Base-by-base conservation (phyloP, 2,797 vertebrate genomes). In the Kryptolebias ocellatus region DNA sequence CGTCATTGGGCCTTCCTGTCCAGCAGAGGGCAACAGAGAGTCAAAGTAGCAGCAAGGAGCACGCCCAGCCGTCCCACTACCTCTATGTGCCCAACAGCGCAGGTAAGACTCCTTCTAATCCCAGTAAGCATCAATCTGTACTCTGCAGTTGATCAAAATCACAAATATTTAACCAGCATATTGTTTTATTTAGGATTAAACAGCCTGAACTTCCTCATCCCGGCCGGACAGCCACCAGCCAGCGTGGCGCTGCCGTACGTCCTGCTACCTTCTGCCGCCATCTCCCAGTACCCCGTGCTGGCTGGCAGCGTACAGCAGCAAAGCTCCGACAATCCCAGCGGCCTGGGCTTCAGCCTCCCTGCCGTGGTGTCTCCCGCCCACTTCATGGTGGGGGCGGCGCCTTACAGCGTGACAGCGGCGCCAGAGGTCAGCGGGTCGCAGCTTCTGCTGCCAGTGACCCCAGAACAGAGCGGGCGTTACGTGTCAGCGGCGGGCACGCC, bases 51-150 rank as follows among this genome's bases (percentile, higher is more conserved):
- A 56, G 80, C 64, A 54, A 37, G 0, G 86, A 90, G 52, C 55
- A 56, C 0, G 5, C 60, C 24, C 89, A 76, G 45, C 86, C 87
- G 0, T 87, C 93, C 24, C 97, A 95, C 51, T 98, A 95, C 86
- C 93, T 97, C 59, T 96, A 94, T 1, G 88, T 98, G 31, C 95
- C 95, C 20, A 92, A 95, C 79, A 82, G 91, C 0, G 74, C 95
- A 79, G 96, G 97, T 98, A 93, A 93, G 45, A 27, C n/a, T 18
- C 11, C 11, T n/a, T 12, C 4, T 37, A 16, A 4, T 17, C 14
- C 7, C 39, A 45, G 39, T 17, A 1, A 42, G 39, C 39, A 42
- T 12, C 39, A 14, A 2, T 12, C 39, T 42, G 39, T 14, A 42
- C 39, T 42, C 11, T 34, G 5, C 31, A 34, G 4, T 34, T 34